These are phyloP conservation scores for Diplodus puntazzo DNA, from an alignment of 2,797 vertebrate species.

Conservation along the genomic window DNA sequence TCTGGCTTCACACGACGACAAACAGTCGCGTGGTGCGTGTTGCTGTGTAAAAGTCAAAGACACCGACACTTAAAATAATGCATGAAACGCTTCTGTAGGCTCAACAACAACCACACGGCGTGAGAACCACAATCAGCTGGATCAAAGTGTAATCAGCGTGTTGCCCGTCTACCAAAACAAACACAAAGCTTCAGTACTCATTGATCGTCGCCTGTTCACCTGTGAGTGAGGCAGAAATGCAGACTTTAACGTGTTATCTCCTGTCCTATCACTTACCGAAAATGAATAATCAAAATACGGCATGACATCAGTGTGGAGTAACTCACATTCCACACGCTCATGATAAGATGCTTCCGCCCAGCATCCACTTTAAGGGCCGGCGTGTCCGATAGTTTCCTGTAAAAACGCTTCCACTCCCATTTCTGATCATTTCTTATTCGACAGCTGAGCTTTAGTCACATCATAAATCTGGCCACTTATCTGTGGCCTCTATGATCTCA, in stretches of 20 bases:
- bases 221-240: not conserved
- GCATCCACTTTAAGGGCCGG: not conserved
- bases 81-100: not conserved
- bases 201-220: not conserved
- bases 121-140: not conserved
- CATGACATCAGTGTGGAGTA: not conserved
- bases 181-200: not conserved
- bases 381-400: slow-evolving; percentile 9
- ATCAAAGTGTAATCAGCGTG: no score
- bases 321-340: not conserved
- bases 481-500: not conserved
- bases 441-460: slow-evolving; percentile 26
- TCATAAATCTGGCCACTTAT: not conserved
- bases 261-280: not conserved
- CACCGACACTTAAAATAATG: not conserved
- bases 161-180: not conserved
- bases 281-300: not conserved
- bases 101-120: not conserved
- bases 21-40: not conserved
- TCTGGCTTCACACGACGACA: slow-evolving; percentile 24
- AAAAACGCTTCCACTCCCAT: not conserved
- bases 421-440: not conserved
- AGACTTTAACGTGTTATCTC: slow-evolving; percentile 6
- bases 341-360: slow-evolving; percentile 2
- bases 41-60: not conserved